Evolutionary conservation across 64 coral and sea anemone genomes (phyloP).

Genomic region (Montipora cactus): DNA sequence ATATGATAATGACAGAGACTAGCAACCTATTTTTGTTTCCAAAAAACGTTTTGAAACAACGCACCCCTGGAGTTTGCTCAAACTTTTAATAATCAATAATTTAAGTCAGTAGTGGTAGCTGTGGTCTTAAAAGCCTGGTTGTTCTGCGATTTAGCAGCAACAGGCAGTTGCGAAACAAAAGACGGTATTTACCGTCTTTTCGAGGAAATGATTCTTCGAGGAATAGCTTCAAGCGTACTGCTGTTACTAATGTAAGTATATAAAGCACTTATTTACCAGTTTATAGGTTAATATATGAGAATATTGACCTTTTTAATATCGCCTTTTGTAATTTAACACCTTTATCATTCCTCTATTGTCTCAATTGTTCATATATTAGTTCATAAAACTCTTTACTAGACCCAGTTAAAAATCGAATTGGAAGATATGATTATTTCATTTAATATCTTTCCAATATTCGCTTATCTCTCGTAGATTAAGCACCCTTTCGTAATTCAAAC

Average conservation of each 20-base stretch:
- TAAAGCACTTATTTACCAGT: not conserved
- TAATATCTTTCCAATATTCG: too few relatives aligned
- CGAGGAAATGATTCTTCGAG: not conserved
- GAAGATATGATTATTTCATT: not conserved
- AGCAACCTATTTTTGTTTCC: not conserved
- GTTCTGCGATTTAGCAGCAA: not conserved
- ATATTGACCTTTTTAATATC: not conserved
- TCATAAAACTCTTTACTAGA: not conserved
- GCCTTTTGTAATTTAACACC: not conserved
- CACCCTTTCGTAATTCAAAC: too few relatives aligned
- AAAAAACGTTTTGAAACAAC: not conserved
- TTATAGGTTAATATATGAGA: not conserved
- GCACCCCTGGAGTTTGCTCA: not conserved
- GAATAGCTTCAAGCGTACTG: not conserved
- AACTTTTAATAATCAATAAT: slow-evolving; percentile 32
- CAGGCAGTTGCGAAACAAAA: not conserved
- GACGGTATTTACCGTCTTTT: slow-evolving; percentile 41
- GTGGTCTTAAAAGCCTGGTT: slow-evolving; percentile 2
- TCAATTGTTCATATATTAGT: not conserved
- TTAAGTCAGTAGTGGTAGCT: not conserved
- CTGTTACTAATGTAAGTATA: slow-evolving; percentile 50
- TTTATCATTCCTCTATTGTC: not conserved
- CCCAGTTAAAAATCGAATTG: too few relatives aligned
- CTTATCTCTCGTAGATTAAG: too few relatives aligned
- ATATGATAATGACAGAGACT: not conserved